Evolutionary conservation across 2,113 vertebrate genomes (phyloP), one percentile per base, ranked within the genome.

Genomic region (Calonectris borealis): DNA sequence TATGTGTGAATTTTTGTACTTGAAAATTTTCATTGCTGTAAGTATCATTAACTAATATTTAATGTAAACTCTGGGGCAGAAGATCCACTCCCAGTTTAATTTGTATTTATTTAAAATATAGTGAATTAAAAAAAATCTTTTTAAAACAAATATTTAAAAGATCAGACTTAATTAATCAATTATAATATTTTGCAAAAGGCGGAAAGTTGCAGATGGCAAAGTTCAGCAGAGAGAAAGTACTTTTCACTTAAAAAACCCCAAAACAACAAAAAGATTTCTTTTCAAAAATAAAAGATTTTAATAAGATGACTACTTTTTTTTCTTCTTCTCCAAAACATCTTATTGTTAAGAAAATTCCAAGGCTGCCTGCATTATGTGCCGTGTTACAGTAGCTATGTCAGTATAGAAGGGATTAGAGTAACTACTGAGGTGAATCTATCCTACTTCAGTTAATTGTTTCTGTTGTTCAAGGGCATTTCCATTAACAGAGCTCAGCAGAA

Each of bases 401-500:
- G 38, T 72, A 22, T 8, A 42, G 65, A 71, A 65, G 16, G 32
- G 11, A 68, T 86, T 91, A 60, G 65, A 75, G 42, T 61, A 70
- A 60, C 42, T 68, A 10, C 25, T 51, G 57, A 64, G 70, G 25
- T 52, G 3, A 19, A 55, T n/a, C 12, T 46, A 4, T 80, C 86
- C 36, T 69, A 8, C 57, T 87, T 73, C 13, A 44, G 29, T 60
- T 89, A 81, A 62, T 82, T 75, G 25, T 70, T 88, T 94, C 36
- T 80, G 9, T 68, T 88, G 19, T 94, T 93, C 83, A 94, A 84
- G 65, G 77, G 2, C 26, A 32, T 73, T 94, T 76, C 58, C 24
- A 15, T 91, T 86, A 57, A 65, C 38, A 76, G 44, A 94, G 49
- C 57, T 87, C 44, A 79, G 55, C 1, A 2, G 60, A 90, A 51